Conservation (phyloP, 2,888 invertebrate species). For the Alsophila aescularia region DNA sequence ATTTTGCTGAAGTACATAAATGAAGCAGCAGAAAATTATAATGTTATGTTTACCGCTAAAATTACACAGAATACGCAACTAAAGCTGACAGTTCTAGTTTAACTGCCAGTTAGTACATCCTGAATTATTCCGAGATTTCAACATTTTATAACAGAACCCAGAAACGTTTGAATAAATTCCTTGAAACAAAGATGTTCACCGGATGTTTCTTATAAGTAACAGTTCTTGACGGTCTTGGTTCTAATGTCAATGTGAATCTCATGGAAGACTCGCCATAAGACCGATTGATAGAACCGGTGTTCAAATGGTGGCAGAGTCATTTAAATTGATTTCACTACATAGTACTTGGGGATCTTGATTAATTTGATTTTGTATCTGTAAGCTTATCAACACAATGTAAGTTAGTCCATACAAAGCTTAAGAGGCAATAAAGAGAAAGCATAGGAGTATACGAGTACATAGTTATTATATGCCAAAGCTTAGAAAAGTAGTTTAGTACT, state of each 20-base stretch:
- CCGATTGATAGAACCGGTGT: no score
- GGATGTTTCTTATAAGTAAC: constrained; percentile 63
- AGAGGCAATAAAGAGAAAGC: no score
- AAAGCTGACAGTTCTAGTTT: constrained; percentile 11
- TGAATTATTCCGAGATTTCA: constrained; percentile 21
- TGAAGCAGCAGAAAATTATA: constrained; percentile 13
- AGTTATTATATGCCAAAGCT: no score
- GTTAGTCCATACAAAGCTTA: no score
- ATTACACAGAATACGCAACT: constrained; percentile 9
- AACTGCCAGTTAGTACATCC: neutral
- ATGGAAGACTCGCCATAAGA: neutral
- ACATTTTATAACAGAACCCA: constrained; percentile 42
- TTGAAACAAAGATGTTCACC: constrained; percentile 44
- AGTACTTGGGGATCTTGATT: no score
- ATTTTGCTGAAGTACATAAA: constrained; percentile 18
- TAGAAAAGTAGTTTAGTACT: no score
- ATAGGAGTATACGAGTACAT: no score
- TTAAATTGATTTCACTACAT: no score
- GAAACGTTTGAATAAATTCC: constrained; percentile 30
- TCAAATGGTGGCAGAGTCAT: no score
- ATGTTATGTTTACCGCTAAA: constrained; percentile 17
- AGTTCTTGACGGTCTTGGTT: constrained; percentile 30
- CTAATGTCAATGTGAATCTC: constrained; percentile 9
- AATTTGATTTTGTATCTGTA: no score
- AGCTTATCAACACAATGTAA: no score